These are phyloP conservation scores for Zaprionus nigranus DNA, from an alignment of 1,140 invertebrate genomes.

Conservation along the genomic window DNA sequence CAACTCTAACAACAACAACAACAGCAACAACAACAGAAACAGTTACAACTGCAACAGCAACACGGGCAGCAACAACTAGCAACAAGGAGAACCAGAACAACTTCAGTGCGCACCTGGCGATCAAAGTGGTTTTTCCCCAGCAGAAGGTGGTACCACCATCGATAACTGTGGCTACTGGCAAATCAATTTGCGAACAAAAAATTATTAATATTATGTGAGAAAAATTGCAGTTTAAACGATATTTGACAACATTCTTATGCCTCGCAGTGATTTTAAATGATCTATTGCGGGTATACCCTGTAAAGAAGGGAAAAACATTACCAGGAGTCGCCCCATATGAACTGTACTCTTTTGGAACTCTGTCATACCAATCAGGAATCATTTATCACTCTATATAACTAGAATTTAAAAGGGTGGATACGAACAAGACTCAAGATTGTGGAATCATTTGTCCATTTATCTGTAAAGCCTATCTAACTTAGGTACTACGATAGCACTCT, in stretches of 20 bases:
- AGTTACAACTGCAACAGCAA: neutral
- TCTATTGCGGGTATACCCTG: neutral
- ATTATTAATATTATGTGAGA: constrained; percentile 52
- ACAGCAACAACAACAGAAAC: constrained; percentile 35
- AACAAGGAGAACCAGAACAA: constrained; percentile 81
- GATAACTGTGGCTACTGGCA: constrained; percentile 20
- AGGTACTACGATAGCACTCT: too few relatives aligned
- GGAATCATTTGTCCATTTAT: too few relatives aligned
- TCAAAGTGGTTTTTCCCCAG: constrained; percentile 78
- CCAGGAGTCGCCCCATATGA: neutral
- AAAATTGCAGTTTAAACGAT: constrained; percentile 7
- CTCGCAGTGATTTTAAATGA: neutral
- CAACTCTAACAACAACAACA: constrained; percentile 24
- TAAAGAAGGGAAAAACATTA: neutral
- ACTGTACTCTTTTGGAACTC: too few relatives aligned
- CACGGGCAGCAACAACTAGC: constrained; percentile 38
- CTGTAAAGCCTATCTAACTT: too few relatives aligned
- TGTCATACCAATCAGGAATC: too few relatives aligned
- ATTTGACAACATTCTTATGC: constrained; percentile 14
- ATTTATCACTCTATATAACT: too few relatives aligned
- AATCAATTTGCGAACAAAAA: constrained; percentile 6
- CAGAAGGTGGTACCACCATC: constrained; percentile 26
- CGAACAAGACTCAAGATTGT: too few relatives aligned
- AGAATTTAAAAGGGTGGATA: too few relatives aligned
- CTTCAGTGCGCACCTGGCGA: constrained; percentile 75